These are phyloP conservation scores for Chlorops oryzae DNA, from an alignment of 1,140 invertebrate genomes.

Conservation along the genomic window DNA sequence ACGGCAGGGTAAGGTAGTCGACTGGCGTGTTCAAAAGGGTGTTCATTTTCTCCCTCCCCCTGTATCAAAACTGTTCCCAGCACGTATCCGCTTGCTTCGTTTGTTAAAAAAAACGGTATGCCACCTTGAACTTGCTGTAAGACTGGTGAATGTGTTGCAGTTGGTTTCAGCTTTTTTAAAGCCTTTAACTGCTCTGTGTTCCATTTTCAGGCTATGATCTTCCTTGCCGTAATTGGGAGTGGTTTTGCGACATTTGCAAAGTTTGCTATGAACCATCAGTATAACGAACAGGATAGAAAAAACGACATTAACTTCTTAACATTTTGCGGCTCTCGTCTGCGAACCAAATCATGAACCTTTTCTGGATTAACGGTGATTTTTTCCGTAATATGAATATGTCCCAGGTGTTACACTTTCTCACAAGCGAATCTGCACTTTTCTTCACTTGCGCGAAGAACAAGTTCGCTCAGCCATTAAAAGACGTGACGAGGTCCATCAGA, in stretches of 20 bases:
- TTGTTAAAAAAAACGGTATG: constrained; percentile 22
- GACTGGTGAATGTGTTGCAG: constrained; percentile 22
- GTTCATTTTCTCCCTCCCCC: constrained; percentile 10
- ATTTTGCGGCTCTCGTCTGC: constrained; percentile 2
- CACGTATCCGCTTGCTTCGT: constrained; percentile 24
- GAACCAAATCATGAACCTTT: neutral
- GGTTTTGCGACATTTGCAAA: constrained; percentile 42
- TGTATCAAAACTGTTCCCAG: constrained; percentile 33
- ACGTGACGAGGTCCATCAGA: constrained; percentile 13
- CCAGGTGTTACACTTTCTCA: constrained; percentile 4
- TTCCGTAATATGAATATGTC: constrained; percentile 1
- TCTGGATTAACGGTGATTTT: constrained; percentile 6
- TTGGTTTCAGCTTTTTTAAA: constrained; percentile 22
- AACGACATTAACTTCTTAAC: constrained; percentile 28
- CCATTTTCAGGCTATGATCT: constrained; percentile 31
- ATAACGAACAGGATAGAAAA: constrained; percentile 40
- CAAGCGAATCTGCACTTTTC: constrained; percentile 4
- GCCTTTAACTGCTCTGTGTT: constrained; percentile 16
- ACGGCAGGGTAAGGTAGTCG: constrained; percentile 44
- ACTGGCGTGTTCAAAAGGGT: constrained; percentile 43
- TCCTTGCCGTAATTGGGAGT: constrained; percentile 35
- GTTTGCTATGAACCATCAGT: constrained; percentile 42
- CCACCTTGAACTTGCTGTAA: constrained; percentile 15
- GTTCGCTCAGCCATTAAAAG: constrained; percentile 10
- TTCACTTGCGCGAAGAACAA: constrained; percentile 2